Conservation (phyloP, 1,140 invertebrate species). For the Neotoxoptera formosana region DNA sequence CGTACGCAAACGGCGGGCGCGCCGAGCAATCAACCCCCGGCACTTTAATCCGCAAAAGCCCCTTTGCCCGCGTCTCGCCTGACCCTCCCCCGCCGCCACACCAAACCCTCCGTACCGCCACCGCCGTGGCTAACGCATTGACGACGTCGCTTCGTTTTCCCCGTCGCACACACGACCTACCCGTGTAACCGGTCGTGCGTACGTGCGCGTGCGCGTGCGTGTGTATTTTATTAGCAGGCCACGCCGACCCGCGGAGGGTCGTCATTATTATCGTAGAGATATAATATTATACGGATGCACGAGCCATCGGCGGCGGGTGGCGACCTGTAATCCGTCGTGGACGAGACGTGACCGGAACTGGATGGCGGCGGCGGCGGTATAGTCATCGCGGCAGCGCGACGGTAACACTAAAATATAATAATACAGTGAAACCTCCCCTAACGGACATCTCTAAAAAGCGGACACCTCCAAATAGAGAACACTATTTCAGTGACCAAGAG, state of each 20-base stretch:
- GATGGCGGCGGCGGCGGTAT: background rate
- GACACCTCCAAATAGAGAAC: no score
- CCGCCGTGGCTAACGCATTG: background rate
- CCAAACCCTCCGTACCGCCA: no score
- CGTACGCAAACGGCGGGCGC: background rate
- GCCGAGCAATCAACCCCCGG: slow-evolving; percentile 49
- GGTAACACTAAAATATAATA: background rate
- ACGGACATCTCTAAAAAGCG: no score
- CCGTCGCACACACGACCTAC: background rate
- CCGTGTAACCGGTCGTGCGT: background rate
- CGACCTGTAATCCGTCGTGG: slow-evolving; percentile 37
- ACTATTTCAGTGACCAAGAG: no score
- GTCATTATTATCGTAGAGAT: slow-evolving; percentile 22
- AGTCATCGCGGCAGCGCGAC: background rate
- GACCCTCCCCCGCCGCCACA: no score
- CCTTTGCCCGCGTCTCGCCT: background rate
- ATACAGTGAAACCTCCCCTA: no score
- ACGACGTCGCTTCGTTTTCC: background rate
- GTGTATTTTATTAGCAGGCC: slow-evolving; percentile 33
- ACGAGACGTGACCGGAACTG: slow-evolving; percentile 18
- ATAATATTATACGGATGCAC: slow-evolving; percentile 13
- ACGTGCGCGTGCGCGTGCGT: background rate
- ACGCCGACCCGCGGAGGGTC: background rate
- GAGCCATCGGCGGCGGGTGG: background rate
- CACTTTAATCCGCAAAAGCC: slow-evolving; percentile 39